Base-by-base conservation (phyloP, 2,888 invertebrate genomes). In the Sphaerophoria rueppellii region DNA sequence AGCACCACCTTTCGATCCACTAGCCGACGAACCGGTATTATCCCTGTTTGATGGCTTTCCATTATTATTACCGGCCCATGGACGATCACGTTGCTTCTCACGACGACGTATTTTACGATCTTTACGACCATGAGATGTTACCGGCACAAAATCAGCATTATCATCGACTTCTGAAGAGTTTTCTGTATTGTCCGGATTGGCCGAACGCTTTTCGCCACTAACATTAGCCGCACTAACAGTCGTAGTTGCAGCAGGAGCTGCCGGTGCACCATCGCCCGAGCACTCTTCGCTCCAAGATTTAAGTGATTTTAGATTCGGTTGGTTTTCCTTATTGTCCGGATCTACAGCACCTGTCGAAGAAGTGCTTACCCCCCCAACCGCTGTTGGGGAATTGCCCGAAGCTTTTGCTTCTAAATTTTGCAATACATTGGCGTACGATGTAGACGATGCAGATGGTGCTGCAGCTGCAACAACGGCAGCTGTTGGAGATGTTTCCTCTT, bases 381-480 rank as follows among this genome's bases (percentile, higher is more conserved):
- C 32, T 0, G 83, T 24, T 0, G 57, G 34, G 0, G 60, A 12
- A 24, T 76, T 40, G 12, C 63, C 35, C 5, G 58, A 75, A 63
- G 32, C 76, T 69, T 85, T 85, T 77, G 92, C 93, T 90, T 92
- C 93, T 89, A 94, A 93, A 93, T 95, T 94, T 90, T 95, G 93
- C 90, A 95, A 95, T 87, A 95, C 94, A 91, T 93, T 95, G 88
- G 95, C 95, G 92, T 95, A 95, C 73, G 95, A 95, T 89, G 94
- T 93, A 89, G 94, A 95, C 87, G 93, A 82, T 11, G 87, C 82
- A 48, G 83, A 67, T 69, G 87, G 76, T 12, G 88, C 57, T 24
- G 82, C 76, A 37, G 73, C 48, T 69, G 78, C 65, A 14, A 82
- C 73, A 55, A 83, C 69, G 55, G 73, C 86, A 58, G 82, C 72